These are phyloP conservation scores for Sebastolobus alascanus DNA, from an alignment of 2,797 vertebrate species.

Conservation along the genomic window DNA sequence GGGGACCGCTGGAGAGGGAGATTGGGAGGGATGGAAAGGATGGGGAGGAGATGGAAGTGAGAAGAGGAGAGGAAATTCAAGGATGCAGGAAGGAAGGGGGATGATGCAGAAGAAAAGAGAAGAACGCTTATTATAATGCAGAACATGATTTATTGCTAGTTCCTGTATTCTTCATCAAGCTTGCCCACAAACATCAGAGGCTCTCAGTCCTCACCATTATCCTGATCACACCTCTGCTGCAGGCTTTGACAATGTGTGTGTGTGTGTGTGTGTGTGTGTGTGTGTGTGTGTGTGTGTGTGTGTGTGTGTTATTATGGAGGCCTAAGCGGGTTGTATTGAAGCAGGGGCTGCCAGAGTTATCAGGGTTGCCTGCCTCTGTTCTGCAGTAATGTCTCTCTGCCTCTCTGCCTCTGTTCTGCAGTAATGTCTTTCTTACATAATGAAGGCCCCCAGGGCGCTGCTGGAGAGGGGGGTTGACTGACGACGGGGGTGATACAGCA, in stretches of 20 bases:
- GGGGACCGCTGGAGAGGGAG: slow-evolving; percentile 82
- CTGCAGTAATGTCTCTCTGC: slow-evolving; percentile 69
- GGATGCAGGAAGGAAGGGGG: neutral
- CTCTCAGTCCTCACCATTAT: slow-evolving; percentile 45
- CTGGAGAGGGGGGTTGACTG: slow-evolving; percentile 74
- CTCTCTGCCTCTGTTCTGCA: slow-evolving; percentile 74
- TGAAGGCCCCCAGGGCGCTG: slow-evolving; percentile 78
- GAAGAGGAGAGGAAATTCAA: slow-evolving; percentile 27
- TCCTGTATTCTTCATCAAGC: slow-evolving; percentile 32
- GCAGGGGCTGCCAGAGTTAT: slow-evolving; percentile 70
- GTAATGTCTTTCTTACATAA: slow-evolving; percentile 85
- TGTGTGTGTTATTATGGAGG: slow-evolving; percentile 36
- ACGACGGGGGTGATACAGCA: slow-evolving; percentile 77
- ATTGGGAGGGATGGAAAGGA: neutral
- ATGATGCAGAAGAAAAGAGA: slow-evolving; percentile 18
- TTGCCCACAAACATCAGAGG: slow-evolving; percentile 42
- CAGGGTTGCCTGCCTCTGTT: slow-evolving; percentile 70
- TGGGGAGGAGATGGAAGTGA: neutral
- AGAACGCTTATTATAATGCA: slow-evolving; percentile 31
- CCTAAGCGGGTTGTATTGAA: slow-evolving; percentile 50
- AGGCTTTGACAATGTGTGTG: slow-evolving; percentile 38
- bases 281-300: slow-evolving; percentile 26
- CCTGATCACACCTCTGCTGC: slow-evolving; percentile 47
- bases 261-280: slow-evolving; percentile 20
- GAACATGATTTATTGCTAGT: slow-evolving; percentile 54